Evolutionary conservation across 2,888 invertebrate species (phyloP).

Genomic region (Euproctis similis): DNA sequence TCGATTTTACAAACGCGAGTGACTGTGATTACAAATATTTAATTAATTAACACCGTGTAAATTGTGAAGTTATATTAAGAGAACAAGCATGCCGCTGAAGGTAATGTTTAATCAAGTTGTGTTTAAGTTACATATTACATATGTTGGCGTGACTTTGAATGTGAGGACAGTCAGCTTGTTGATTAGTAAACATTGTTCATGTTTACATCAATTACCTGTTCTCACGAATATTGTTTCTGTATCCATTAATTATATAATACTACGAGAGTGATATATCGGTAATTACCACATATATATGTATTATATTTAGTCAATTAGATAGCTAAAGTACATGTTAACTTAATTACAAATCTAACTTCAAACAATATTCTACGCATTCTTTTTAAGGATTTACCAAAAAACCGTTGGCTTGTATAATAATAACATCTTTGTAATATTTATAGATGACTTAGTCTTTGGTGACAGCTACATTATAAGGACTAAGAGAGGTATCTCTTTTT

Average conservation of each 20-base stretch:
- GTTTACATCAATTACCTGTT: conserved; percentile 28
- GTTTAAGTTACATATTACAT: conserved; percentile 9
- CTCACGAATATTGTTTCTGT: conserved; percentile 30
- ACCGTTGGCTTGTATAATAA: too few species aligned
- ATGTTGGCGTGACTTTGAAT: conserved; percentile 32
- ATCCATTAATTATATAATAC: conserved; percentile 23
- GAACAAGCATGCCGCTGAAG: conserved; percentile 41
- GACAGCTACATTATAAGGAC: too few species aligned
- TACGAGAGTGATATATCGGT: too few species aligned
- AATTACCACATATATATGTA: too few species aligned
- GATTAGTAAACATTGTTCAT: conserved; percentile 39
- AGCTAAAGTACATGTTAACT: too few species aligned
- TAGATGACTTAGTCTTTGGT: too few species aligned
- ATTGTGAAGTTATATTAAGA: conserved; percentile 24
- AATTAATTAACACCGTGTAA: conserved; percentile 25
- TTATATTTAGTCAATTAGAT: too few species aligned
- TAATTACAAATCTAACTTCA: too few species aligned
- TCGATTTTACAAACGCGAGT: conserved; percentile 53
- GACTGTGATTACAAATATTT: conserved; percentile 30
- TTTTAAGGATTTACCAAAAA: too few species aligned
- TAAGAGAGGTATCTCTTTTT: too few species aligned
- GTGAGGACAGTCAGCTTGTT: conserved; percentile 16
- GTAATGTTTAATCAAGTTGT: conserved; percentile 29
- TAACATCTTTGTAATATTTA: too few species aligned
- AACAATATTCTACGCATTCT: too few species aligned